Evolutionary conservation across 2,888 invertebrate genomes (phyloP), one percentile per base, ranked within the genome.

Genomic region (Biston stratarius): DNA sequence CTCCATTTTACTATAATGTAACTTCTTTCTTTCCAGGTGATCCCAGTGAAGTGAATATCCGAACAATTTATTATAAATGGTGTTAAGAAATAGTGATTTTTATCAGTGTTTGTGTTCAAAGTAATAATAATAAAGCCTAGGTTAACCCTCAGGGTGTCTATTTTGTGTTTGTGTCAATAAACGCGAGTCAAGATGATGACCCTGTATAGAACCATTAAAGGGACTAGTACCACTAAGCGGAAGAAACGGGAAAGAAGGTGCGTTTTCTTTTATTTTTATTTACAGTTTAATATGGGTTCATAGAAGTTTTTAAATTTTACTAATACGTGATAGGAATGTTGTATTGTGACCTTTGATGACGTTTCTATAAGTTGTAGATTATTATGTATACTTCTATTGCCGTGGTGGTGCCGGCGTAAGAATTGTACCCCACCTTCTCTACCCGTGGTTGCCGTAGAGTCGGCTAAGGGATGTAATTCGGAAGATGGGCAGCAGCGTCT

Each of bases 201-300:
- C 77, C 68, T 95, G 58, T 95, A 95, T 79, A 86, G 94, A 84
- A 95, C 94, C 84, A 94, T 95, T 64, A 94, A 94, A 75, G 94
- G 94, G 36, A 94, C 92, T 34, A 91, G 94, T 59, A 94, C 94
- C 0, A 83, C 92, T 34, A 94, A 94, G 79, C 88, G 94, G 77
- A 94, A 93, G 84, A 90, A 91, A 80, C 83, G 94, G 60, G 94
- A 95, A 77, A 88, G 94, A 74, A 94, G 94, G 94, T 94, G 67
- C 74, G 78, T 51, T 8, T 38, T 8, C 3, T 38, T 38, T 57
- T 12, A 12, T 14, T 45, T 45, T 45, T 7, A 45, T 42, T 42
- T 10, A 10, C 12, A 5, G 44, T 42, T 11, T 10, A 40, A 40
- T 24, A 3, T 40, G 40, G 40, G 40, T 6, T 5, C 5, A 24